Base-by-base conservation (phyloP, 2,113 vertebrate genomes). In the Pangasianodon hypophthalmus region DNA sequence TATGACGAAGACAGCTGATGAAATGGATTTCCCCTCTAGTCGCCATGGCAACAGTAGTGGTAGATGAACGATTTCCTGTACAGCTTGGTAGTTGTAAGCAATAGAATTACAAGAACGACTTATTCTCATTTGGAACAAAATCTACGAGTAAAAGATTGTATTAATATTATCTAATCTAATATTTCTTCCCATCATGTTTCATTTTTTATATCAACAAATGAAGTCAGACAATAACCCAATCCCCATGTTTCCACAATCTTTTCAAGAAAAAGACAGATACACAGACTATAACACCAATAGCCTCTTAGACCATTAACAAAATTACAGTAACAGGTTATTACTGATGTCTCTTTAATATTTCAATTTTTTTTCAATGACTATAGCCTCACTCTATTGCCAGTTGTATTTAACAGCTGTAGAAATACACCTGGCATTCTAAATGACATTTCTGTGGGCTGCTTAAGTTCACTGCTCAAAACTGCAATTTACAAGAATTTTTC, bases 21-120 rank as follows among this genome's bases (percentile, higher is more conserved):
- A 92, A 91, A 92, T 92, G 91, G 91, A 89, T 91, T 92, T 92
- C 91, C 91, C 91, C 90, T 84, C 54, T 69, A 85, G 91, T 92
- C 71, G 29, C 91, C 86, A 91, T 92, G 88, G 82, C 85, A 92
- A 92, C 91, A 90, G 89, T 64, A 87, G 73, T 91, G 83, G 87
- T 85, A 90, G 85, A 87, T 89, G 90, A 91, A 91, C 84, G 73
- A 77, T 92, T 92, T 90, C 90, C 90, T 75, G 89, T 92, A 92
- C 90, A 91, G 88, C 83, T 84, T 86, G 88, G 58, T 91, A 87
- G 87, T 81, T 89, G 90, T 64, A 32, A 91, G 89, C 46, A 90
- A 85, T 75, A 89, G 26, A 64, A 85, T 81, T 67, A 77, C 56
- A 79, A 84, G 50, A 90, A 79, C 82, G 50, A 73, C 18, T 82